Percentiles rank a stretch among this genome's conserved stretches.
phyloP scores from a whole-genome alignment of 1,140 invertebrate genomes.

The Atta cephalotes region DNA sequence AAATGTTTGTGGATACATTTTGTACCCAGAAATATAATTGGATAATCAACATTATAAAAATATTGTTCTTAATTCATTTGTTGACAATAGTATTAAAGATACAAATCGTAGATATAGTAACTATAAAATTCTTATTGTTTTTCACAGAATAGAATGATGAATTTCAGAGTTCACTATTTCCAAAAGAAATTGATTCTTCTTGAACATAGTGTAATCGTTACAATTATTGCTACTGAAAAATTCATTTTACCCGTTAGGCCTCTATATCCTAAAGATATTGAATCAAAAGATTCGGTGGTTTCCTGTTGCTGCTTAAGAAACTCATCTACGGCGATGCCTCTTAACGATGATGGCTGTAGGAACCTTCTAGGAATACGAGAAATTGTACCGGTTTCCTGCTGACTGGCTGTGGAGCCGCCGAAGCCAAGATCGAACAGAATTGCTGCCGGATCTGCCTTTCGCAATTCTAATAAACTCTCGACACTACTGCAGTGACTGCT shows the following conservation, averaged over 20 bases:
- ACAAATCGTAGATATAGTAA: background rate
- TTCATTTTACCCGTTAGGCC: constrained; percentile 87
- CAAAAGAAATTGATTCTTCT: background rate
- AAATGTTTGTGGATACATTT: constrained; percentile 19
- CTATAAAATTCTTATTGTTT: constrained; percentile 8
- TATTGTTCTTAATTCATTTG: background rate
- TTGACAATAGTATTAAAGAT: background rate
- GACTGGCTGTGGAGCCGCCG: constrained; percentile 80
- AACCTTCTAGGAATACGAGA: constrained; percentile 90
- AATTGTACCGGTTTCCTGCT: constrained; percentile 86
- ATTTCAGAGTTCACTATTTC: background rate
- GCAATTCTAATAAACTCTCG: constrained; percentile 90
- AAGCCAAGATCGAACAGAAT: constrained; percentile 91
- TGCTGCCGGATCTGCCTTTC: constrained; percentile 92
- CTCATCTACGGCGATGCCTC: constrained; percentile 88
- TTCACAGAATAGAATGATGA: background rate
- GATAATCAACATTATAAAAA: constrained; percentile 1
- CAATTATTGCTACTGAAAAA: background rate
- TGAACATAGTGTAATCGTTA: background rate
- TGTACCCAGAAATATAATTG: background rate
- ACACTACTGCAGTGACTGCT: constrained; percentile 92
- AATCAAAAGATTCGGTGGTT: constrained; percentile 87
- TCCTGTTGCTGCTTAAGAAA: constrained; percentile 88
- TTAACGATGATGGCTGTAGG: constrained; percentile 88
- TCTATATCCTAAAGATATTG: constrained; percentile 89